Evolutionary conservation across 2,888 invertebrate species (phyloP).

Genomic region (Halocaridina rubra): DNA sequence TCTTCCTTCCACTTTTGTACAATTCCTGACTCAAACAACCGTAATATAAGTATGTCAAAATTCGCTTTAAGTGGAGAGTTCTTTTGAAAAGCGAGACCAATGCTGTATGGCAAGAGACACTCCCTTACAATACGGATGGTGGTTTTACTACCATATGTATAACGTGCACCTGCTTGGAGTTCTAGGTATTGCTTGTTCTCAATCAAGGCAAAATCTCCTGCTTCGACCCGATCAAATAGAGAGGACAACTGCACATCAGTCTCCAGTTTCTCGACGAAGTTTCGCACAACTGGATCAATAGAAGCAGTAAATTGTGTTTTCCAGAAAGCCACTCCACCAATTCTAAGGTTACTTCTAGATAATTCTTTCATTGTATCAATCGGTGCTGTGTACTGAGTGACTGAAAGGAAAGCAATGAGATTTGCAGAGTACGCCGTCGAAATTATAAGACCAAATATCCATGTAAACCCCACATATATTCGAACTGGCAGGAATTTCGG

Average conservation of each 20-base stretch:
- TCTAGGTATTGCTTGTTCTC: slow-evolving; percentile 55
- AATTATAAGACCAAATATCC: slow-evolving; percentile 39
- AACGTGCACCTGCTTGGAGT: slow-evolving; percentile 1
- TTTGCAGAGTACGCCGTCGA: slow-evolving; percentile 59
- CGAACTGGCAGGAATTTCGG: slow-evolving; percentile 21
- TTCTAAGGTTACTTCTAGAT: slow-evolving; percentile 12
- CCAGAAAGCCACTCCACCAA: slow-evolving; percentile 49
- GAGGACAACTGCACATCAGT: slow-evolving; percentile 16
- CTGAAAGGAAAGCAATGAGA: slow-evolving; percentile 48
- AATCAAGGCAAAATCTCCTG: slow-evolving; percentile 42
- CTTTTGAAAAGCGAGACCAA: slow-evolving; percentile 50
- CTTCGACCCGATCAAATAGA: slow-evolving; percentile 35
- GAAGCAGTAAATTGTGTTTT: slow-evolving; percentile 48
- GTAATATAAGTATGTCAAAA: slow-evolving; percentile 27
- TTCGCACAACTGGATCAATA: slow-evolving; percentile 36
- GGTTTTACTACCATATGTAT: slow-evolving; percentile 35
- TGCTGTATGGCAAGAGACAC: slow-evolving; percentile 51
- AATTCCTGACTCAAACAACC: slow-evolving; percentile 46
- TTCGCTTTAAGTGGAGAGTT: slow-evolving; percentile 41
- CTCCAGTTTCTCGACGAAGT: slow-evolving; percentile 24
- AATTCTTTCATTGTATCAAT: slow-evolving; percentile 42
- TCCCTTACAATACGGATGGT: slow-evolving; percentile 43
- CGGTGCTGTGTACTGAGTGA: slow-evolving; percentile 40
- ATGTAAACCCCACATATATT: slow-evolving; percentile 36
- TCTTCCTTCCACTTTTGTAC: slow-evolving; percentile 39